phyloP scores from a whole-genome alignment of 2,113 vertebrate species.

The Mirza zaza region DNA sequence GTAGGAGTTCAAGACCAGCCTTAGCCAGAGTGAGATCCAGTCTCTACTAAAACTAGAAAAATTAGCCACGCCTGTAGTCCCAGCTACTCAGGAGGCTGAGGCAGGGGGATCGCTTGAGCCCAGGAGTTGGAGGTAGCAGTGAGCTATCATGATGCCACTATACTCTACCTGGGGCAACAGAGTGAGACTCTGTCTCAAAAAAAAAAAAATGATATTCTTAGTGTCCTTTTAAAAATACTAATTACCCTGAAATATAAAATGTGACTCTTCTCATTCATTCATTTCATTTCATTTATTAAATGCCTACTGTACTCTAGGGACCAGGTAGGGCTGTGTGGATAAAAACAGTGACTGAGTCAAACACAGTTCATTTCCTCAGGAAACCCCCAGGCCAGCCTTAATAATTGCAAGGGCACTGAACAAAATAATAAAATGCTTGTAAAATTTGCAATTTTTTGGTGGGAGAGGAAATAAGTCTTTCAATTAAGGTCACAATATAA shows the following conservation, averaged over 20 bases:
- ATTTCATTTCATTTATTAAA: constrained; percentile 4
- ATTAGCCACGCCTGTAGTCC: too few relatives aligned
- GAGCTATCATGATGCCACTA: too few relatives aligned
- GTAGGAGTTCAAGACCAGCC: too few relatives aligned
- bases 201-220: not conserved
- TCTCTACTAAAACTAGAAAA: too few relatives aligned
- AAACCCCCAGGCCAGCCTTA: not conserved
- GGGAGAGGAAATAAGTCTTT: not conserved
- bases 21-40: too few relatives aligned
- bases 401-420: not conserved
- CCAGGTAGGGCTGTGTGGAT: not conserved
- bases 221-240: constrained; percentile 14
- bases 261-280: not conserved
- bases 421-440: not conserved
- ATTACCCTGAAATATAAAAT: constrained; percentile 39
- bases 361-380: not conserved
- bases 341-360: constrained; percentile 2
- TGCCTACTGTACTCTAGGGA: not conserved
- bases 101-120: too few relatives aligned
- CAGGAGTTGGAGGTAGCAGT: too few relatives aligned
- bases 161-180: too few relatives aligned
- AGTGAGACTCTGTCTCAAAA: too few relatives aligned
- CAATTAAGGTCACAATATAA: not conserved
- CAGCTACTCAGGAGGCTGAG: too few relatives aligned
- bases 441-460: not conserved